Base-by-base conservation (phyloP, 1,140 invertebrate species). In the Diabrotica virgifera region DNA sequence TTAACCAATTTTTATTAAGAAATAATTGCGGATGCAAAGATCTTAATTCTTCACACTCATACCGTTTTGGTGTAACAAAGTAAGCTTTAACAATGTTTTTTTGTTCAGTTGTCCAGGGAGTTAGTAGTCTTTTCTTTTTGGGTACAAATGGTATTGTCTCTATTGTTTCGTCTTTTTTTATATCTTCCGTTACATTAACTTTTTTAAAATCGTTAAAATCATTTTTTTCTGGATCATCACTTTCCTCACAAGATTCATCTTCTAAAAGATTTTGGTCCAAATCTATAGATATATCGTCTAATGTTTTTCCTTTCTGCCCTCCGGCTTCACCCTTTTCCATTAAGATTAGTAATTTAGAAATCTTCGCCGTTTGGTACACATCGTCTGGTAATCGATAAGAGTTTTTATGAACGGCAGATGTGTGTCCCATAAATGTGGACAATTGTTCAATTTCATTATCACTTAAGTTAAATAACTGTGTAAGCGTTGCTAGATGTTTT, bases 281-380 rank as follows among this genome's bases (percentile, higher is more conserved):
- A 67, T 76, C 64, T 36, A 78, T 59, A n/a, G 78, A 70, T 54
- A 78, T 78, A 57, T 79, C 76, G 53, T 77, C 71, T 9, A 77
- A 53, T 59, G 68, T 58, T 70, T 78, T 77, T 37, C 71, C 72
- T 73, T 69, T 74, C 52, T 52, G 77, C 51, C 64, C 11, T 46
- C 69, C 70, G 55, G 71, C 73, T 66, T 71, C 64, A 5, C 76
- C 74, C 60, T 72, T 71, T 70, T 51, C n/a, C 53, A 69, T 58
- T 38, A 69, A 35, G 5, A 69, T 14, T 7, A 66, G 38, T 35
- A 69, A 38, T 57, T 69, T 69, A 7, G 64, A 66, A n/a, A 69
- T 59, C 50, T 69, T 66, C 5, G 64, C 64, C 8, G 57, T 63
- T 52, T 66, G 67, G 58, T 63, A 65, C 11, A 70, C 12, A 53